These are phyloP conservation scores for Stegana nigrithorax DNA, from an alignment of 2,888 invertebrate species.

Conservation along the genomic window DNA sequence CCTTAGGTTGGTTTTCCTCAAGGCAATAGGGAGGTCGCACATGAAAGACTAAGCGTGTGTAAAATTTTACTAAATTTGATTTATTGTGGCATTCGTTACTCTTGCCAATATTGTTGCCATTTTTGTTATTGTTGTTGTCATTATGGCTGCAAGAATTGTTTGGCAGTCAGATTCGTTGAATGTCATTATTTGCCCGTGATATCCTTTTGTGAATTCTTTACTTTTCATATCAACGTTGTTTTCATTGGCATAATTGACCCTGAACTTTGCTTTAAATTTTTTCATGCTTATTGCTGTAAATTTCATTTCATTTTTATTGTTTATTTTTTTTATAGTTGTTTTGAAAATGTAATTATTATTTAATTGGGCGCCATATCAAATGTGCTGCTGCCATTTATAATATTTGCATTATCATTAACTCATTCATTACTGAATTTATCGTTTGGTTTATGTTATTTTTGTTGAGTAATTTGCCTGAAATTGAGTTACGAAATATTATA, in stretches of 20 bases:
- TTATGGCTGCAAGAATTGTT: background rate
- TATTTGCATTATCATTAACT: background rate
- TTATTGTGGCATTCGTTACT: background rate
- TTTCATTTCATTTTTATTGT: too few relatives aligned
- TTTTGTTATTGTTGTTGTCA: background rate
- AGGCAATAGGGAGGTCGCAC: background rate
- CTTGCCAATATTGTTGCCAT: constrained; percentile 3
- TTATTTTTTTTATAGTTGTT: background rate
- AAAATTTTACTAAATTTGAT: constrained; percentile 40
- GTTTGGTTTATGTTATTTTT: background rate
- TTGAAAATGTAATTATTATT: too few relatives aligned
- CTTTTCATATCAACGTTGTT: too few relatives aligned
- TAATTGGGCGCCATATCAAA: constrained; percentile 22
- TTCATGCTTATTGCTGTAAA: too few relatives aligned
- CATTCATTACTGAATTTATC: background rate
- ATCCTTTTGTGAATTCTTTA: too few relatives aligned
- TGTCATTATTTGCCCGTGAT: background rate
- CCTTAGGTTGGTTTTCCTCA: too few relatives aligned
- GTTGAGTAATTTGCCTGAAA: background rate
- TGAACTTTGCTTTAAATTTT: too few relatives aligned
- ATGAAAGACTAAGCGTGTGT: constrained; percentile 24
- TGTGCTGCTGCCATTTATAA: background rate
- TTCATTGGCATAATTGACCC: too few relatives aligned
- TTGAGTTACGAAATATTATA: background rate
- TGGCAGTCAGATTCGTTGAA: background rate